Evolutionary conservation across 2,797 vertebrate species (phyloP).

Genomic region (Rhinella marina): DNA sequence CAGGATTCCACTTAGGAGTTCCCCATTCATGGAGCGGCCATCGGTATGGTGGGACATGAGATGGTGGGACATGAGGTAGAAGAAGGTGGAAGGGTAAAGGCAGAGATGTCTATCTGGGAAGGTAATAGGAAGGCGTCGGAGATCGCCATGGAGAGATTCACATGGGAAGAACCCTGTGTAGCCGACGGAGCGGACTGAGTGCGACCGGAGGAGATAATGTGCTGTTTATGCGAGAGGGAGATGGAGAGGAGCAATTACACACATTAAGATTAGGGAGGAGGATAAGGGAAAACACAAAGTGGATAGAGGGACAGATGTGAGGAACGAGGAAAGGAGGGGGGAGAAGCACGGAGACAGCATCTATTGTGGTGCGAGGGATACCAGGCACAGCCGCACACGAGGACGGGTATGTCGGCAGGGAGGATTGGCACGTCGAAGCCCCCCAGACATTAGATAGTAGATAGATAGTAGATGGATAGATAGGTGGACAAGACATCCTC

Average conservation of each 20-base stretch:
- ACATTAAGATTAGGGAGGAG: slow-evolving; percentile 62
- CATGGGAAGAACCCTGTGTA: background rate
- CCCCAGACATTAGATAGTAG: background rate
- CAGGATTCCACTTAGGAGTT: background rate
- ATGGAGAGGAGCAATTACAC: slow-evolving; percentile 27
- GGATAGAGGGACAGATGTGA: slow-evolving; percentile 41
- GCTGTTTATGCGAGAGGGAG: slow-evolving; percentile 48
- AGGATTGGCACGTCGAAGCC: background rate
- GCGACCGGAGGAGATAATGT: slow-evolving; percentile 25
- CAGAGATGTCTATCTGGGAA: slow-evolving; percentile 9
- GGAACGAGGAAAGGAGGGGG: background rate
- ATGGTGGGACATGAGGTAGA: background rate
- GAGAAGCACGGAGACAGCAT: slow-evolving; percentile 10
- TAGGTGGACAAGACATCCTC: slow-evolving; percentile 29
- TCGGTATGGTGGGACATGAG: background rate
- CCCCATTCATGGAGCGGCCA: background rate
- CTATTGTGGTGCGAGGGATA: slow-evolving; percentile 50
- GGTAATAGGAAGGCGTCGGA: slow-evolving; percentile 60
- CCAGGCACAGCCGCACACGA: slow-evolving; percentile 40
- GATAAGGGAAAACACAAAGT: slow-evolving; percentile 37
- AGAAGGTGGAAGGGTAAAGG: background rate
- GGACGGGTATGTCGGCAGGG: background rate
- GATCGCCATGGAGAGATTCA: background rate
- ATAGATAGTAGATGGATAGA: background rate
- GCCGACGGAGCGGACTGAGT: background rate